Evolutionary conservation across 2,888 invertebrate species (phyloP), one percentile per base, ranked within the genome.

Genomic region (Clanis bilineata): DNA sequence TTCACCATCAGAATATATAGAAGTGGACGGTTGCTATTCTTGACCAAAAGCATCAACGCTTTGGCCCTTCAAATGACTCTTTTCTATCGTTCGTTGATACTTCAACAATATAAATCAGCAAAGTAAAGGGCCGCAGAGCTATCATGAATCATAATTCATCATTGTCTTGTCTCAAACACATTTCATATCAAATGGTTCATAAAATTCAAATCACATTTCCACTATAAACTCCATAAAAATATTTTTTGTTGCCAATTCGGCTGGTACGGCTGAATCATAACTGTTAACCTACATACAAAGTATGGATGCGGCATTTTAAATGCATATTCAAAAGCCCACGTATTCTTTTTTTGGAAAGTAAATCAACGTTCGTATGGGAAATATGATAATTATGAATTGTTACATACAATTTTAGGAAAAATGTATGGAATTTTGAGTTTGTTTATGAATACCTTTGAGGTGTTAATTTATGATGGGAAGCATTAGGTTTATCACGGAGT

Each of bases 171-270:
- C 41, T 6, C 1, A 9, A 41, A 15, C 5, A n/a, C 3, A 41
- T 18, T 18, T 12, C 12, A 36, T 12, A 36, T n/a, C 25, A 45
- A n/a, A 25, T 2, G 28, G 51, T 28, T 32, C 18, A 51, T 51
- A 51, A 32, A 51, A 51, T 51, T 18, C 51, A 18, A 51, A 28
- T 28, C 15, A 47, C 47, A 28, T 10, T 47, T 59, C 18, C 39
- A 59, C 18, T 32, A 36, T 59, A 44, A 55, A 22, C 22, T 3
- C 22, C 32, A 43, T 59, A 55, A 59, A 59, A 44, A n/a, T 51
- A 41, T 41, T 41, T 41, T 54, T 54, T 43, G 54, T 43, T 59
- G 59, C 59, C 44, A 55, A 59, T 59, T 59, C 55, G 55, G 15
- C 43, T 59, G 41, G 28, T 51, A 51, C 32, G 15, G 3, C 15